A percentile compares a stretch with the other conserved stretches of the same genome.
Conservation (phyloP, 2,888 invertebrate species). For the Oscheius onirici region DNA sequence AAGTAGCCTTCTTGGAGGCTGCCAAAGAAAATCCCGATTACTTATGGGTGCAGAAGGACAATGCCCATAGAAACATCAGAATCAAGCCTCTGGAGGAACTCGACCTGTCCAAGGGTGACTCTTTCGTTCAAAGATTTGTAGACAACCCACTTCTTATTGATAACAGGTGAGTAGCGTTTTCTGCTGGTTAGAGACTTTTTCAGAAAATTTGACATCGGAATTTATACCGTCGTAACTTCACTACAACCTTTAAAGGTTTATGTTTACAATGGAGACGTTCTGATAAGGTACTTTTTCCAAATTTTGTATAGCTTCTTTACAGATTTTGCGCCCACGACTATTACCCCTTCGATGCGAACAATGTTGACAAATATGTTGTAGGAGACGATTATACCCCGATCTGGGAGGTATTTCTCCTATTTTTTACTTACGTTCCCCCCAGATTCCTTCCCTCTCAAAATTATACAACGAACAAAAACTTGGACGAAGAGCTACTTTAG, state of each 20-base stretch:
- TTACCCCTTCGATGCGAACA: conserved; percentile 85
- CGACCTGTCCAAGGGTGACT: conserved; percentile 79
- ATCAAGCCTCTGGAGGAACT: conserved; percentile 81
- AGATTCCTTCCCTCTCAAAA: conserved; percentile 73
- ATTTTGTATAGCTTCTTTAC: background rate
- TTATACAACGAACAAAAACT: conserved; percentile 76
- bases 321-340: conserved; percentile 90
- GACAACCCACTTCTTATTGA: conserved; percentile 88
- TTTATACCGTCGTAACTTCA: conserved; percentile 90
- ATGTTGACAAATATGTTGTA: conserved; percentile 89
- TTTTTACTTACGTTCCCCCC: no score
- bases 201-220: conserved; percentile 92
- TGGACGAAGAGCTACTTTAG: conserved; percentile 87
- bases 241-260: conserved; percentile 89
- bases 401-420: conserved; percentile 82
- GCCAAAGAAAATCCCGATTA: conserved; percentile 77
- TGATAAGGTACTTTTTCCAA: conserved; percentile 72
- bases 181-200: background rate
- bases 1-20: conserved; percentile 76
- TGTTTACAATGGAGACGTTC: conserved; percentile 87
- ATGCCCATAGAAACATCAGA: conserved; percentile 82
- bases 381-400: conserved; percentile 92
- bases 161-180: conserved; percentile 76
- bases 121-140: conserved; percentile 91
- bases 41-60: conserved; percentile 89